Evolutionary conservation across 2,797 vertebrate species (phyloP), one percentile per base, ranked within the genome.

Genomic region (Sparus aurata): DNA sequence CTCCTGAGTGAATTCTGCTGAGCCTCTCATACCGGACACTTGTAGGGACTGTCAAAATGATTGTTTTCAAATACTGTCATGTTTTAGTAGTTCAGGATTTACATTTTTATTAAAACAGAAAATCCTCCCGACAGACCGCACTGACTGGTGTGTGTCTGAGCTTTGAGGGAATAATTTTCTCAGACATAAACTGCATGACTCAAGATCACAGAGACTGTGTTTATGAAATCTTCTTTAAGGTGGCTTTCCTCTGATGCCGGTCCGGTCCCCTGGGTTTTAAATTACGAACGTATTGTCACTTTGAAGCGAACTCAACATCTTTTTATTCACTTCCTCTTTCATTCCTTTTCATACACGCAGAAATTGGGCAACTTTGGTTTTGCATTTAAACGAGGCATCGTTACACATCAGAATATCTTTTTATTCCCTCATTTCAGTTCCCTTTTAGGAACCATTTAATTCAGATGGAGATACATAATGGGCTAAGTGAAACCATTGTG

Each of bases 271-370:
- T 5, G 77, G 64, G 82, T 41, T 79, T 80, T 73, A 30, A 77
- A 83, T 83, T 46, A 85, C 81, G 62, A 67, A 77, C 13, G 22
- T 77, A 73, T 50, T 84, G 73, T 79, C 41, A 69, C 70, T 61
- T 87, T 81, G 43, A 82, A 85, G 53, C 25, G 55, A 73, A 83
- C 50, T 76, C 68, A 69, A 61, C 55, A 58, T 77, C 5, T 66
- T 79, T 79, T 72, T 57, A 69, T 84, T 68, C 30, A 50, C 17
- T 47, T 61, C 15, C 17, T 77, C 15, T 71, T 73, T 25, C 30
- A 75, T 65, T 82, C 58, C 54, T 61, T 81, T 74, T 75, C 41
- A 76, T 55, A 57, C n/a, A 30, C 3, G 47, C 3, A 20, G 9
- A 55, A 69, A 82, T 69, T 77, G n/a, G 25, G 43, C 23, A 64